Conservation (phyloP, 2,113 vertebrate species). For the Embiotoca jacksoni region DNA sequence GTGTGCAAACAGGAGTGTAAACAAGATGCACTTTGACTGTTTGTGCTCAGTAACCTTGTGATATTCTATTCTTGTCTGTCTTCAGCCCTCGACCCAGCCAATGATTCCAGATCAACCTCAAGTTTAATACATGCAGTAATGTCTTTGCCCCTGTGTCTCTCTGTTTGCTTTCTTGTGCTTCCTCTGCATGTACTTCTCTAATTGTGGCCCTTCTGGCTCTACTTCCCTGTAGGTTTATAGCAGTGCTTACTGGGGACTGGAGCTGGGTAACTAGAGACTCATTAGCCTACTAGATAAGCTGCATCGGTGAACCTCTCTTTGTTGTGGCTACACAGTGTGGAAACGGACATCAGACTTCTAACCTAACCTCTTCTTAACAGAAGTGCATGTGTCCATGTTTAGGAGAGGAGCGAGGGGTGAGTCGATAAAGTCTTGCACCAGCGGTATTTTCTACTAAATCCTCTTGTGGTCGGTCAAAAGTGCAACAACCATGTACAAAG, state of each 20-base stretch:
- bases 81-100: conserved; percentile 20
- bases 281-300: conserved; percentile 68
- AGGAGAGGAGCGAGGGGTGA: neutral
- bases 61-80: conserved; percentile 39
- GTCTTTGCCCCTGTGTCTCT: conserved; percentile 29
- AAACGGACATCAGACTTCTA: conserved; percentile 33
- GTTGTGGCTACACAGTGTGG: conserved; percentile 68
- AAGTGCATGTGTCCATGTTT: neutral
- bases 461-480: conserved; percentile 16
- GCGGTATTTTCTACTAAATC: conserved; percentile 5
- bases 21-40: conserved; percentile 49
- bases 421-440: conserved; percentile 15
- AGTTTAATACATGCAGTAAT: conserved; percentile 27
- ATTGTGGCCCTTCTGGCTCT: conserved; percentile 61
- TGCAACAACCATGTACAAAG: conserved; percentile 22
- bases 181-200: conserved; percentile 66
- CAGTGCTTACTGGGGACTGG: conserved; percentile 56
- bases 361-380: conserved; percentile 2
- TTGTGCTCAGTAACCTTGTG: conserved; percentile 47
- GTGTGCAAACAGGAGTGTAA: conserved; percentile 45
- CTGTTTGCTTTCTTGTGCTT: conserved; percentile 59
- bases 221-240: conserved; percentile 71
- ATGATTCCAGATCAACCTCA: neutral
- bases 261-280: conserved; percentile 74
- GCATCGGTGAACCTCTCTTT: conserved; percentile 56